These are phyloP conservation scores for Agrilus biguttatus DNA, from an alignment of 2,888 invertebrate species.

Conservation along the genomic window DNA sequence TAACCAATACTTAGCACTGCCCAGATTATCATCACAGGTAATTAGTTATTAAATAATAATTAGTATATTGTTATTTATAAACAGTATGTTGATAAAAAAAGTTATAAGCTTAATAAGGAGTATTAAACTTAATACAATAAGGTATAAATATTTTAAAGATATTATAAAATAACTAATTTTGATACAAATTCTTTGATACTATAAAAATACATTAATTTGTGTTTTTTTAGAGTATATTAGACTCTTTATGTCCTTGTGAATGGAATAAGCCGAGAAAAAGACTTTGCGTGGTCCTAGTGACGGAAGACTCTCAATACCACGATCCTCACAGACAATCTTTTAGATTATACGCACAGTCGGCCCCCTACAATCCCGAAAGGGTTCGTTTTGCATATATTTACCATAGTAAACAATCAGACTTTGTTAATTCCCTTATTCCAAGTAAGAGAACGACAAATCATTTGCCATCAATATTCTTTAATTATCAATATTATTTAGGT, in stretches of 20 bases:
- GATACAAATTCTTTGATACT: not conserved
- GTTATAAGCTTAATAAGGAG: too few relatives aligned
- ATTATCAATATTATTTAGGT: conserved; percentile 29
- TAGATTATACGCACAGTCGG: conserved; percentile 53
- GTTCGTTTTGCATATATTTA: conserved; percentile 83
- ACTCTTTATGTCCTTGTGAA: conserved; percentile 79
- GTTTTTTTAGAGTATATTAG: conserved; percentile 47
- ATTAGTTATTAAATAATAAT: not conserved
- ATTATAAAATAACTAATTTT: too few relatives aligned
- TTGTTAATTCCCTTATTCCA: conserved; percentile 59
- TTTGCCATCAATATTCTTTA: not conserved
- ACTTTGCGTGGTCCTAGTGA: conserved; percentile 68
- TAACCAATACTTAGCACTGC: conserved; percentile 78
- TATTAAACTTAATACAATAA: too few relatives aligned
- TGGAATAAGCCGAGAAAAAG: conserved; percentile 63
- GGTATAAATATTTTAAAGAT: not conserved
- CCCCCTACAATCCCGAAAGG: conserved; percentile 49
- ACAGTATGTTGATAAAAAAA: not conserved
- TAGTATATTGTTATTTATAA: too few relatives aligned
- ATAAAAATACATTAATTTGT: not conserved
- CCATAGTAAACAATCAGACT: conserved; percentile 68
- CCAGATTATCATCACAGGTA: conserved; percentile 84
- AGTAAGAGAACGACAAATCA: conserved; percentile 24
- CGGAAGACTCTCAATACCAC: conserved; percentile 43
- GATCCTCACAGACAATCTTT: conserved; percentile 52